phyloP scores from a whole-genome alignment of 2,113 vertebrate species.

The Actinemys pallida region DNA sequence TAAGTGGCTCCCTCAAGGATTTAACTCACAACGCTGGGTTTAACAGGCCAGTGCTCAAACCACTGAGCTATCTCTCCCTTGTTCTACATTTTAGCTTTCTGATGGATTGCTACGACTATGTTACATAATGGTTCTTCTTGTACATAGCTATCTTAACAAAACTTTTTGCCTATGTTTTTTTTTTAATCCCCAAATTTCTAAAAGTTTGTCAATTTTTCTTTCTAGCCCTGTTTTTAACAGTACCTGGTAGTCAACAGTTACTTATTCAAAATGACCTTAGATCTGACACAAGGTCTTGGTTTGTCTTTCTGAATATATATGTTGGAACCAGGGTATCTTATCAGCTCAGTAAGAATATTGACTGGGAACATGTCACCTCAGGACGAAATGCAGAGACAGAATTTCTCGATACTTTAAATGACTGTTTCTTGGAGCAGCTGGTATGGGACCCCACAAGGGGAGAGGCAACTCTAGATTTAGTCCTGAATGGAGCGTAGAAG shows the following conservation, averaged over 20 bases:
- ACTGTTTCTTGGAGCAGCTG: too few species aligned
- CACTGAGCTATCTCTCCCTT: too few species aligned
- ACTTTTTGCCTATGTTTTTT: neutral
- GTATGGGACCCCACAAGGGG: too few species aligned
- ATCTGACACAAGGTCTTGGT: neutral
- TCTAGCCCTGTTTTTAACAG: neutral
- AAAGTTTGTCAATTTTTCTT: neutral
- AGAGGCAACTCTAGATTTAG: too few species aligned
- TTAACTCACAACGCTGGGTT: too few species aligned
- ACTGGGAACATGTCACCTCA: too few species aligned
- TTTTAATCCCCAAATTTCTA: neutral
- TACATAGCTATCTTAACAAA: neutral
- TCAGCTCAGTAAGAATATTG: neutral
- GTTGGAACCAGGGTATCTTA: neutral
- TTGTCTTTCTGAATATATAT: neutral
- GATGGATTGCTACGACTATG: neutral
- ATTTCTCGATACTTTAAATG: too few species aligned
- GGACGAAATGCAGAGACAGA: too few species aligned
- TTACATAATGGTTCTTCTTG: neutral
- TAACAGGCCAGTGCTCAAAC: too few species aligned
- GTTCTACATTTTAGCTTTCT: neutral
- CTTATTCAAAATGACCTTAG: neutral
- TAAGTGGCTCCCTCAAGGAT: too few species aligned
- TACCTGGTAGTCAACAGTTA: neutral
- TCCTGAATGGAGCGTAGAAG: too few species aligned